These are phyloP conservation scores for Platerodrilus igneus DNA, from an alignment of 2,888 invertebrate genomes.

Conservation along the genomic window DNA sequence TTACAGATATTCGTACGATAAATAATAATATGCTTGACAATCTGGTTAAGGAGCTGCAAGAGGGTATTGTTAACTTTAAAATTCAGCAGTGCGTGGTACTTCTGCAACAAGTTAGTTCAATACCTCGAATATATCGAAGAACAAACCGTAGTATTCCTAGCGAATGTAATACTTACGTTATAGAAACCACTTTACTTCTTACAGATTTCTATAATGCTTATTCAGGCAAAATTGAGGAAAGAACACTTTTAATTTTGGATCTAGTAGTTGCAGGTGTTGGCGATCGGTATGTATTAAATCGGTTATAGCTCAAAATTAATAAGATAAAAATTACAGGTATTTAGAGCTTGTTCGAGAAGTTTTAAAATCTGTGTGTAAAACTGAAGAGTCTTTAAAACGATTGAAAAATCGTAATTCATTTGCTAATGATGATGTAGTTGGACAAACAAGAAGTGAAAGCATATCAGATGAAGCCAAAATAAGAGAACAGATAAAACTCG, in stretches of 20 bases:
- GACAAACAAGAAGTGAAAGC: slow-evolving; percentile 55
- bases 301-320: too few species aligned
- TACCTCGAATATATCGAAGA: slow-evolving; percentile 87
- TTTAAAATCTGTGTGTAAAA: slow-evolving; percentile 87
- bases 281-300: slow-evolving; percentile 51
- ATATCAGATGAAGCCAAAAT: slow-evolving; percentile 87
- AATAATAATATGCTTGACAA: slow-evolving; percentile 31
- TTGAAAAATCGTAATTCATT: slow-evolving; percentile 57
- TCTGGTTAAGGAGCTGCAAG: slow-evolving; percentile 30
- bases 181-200: slow-evolving; percentile 48
- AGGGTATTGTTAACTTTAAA: slow-evolving; percentile 36
- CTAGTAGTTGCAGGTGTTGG: slow-evolving; percentile 48
- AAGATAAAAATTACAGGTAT: slow-evolving; percentile 58
- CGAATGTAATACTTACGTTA: slow-evolving; percentile 70
- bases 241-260: slow-evolving; percentile 45
- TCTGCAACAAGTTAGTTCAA: slow-evolving; percentile 82
- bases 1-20: slow-evolving; percentile 33
- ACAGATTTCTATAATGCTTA: slow-evolving; percentile 56
- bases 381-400: slow-evolving; percentile 88
- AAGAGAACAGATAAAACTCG: slow-evolving; percentile 80
- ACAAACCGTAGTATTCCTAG: slow-evolving; percentile 85
- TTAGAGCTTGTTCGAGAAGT: slow-evolving; percentile 78
- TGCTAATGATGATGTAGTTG: slow-evolving; percentile 46
- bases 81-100: slow-evolving; percentile 52
- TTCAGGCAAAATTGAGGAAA: slow-evolving; percentile 41